A percentile compares a stretch with the other conserved stretches of the same genome.
Evolutionary conservation across 2,888 invertebrate genomes (phyloP).

Genomic region (Philhelius pedissequus): DNA sequence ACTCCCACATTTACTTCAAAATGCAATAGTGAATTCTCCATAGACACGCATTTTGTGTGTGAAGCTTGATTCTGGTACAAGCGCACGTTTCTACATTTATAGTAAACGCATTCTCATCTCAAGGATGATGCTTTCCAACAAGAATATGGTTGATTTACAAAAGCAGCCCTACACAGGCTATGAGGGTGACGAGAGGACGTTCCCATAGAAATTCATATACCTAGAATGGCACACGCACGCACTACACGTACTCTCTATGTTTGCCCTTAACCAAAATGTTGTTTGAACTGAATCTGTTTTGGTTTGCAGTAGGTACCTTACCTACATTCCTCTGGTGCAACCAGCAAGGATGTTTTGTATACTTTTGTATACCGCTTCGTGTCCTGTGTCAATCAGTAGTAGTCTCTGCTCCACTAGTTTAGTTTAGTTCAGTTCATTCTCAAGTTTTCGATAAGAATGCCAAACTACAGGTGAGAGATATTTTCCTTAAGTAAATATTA

Average conservation of each 20-base stretch:
- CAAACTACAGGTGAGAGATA: constrained; percentile 62
- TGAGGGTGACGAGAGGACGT: not conserved
- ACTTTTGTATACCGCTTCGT: not conserved
- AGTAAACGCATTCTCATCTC: constrained; percentile 29
- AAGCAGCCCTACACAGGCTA: constrained; percentile 15
- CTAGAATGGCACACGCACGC: not conserved
- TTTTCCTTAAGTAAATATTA: constrained; percentile 63
- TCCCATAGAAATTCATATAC: not conserved
- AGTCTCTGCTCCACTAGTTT: not conserved
- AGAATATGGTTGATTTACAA: constrained; percentile 34
- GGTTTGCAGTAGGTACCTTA: constrained; percentile 16
- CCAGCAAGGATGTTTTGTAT: constrained; percentile 13
- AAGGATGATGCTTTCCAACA: constrained; percentile 46
- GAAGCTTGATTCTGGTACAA: not conserved
- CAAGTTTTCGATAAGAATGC: constrained; percentile 41
- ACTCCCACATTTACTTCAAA: not conserved
- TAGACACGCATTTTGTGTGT: constrained; percentile 21
- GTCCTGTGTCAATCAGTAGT: constrained; percentile 40
- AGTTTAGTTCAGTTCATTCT: constrained; percentile 26
- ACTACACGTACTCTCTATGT: constrained; percentile 7
- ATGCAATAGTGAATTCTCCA: constrained; percentile 3
- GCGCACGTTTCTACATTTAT: not conserved
- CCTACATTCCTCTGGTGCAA: not conserved
- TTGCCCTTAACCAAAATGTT: constrained; percentile 60
- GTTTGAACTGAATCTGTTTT: constrained; percentile 61